phyloP scores from a whole-genome alignment of 2,797 vertebrate genomes.

The Myotis myotis region DNA sequence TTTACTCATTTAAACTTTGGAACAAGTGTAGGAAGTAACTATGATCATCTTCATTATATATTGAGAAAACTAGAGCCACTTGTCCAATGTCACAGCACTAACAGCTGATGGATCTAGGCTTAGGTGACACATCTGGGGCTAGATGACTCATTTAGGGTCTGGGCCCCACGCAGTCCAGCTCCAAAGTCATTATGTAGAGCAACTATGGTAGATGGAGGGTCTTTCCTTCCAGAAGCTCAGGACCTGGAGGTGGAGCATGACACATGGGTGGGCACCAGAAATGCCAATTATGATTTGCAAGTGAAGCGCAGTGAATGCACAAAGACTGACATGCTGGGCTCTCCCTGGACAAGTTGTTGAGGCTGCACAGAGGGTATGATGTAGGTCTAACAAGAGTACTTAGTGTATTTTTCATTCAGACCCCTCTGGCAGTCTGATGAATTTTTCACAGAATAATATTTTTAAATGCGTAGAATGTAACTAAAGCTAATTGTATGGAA shows the following conservation, averaged over 20 bases:
- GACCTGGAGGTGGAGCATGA: not conserved
- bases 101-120: not conserved
- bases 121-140: not conserved
- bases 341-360: not conserved
- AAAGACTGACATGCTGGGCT: not conserved
- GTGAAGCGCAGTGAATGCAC: not conserved
- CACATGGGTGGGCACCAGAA: not conserved
- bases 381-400: not conserved
- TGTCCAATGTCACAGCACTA: not conserved
- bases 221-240: not conserved
- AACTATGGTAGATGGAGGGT: not conserved
- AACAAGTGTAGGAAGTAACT: not conserved
- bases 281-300: not conserved
- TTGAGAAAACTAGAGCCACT: not conserved
- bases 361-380: not conserved
- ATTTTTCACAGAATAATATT: conserved; percentile 3
- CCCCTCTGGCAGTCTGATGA: not conserved
- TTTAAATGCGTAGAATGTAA: not conserved
- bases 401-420: not conserved
- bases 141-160: not conserved
- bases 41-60: not conserved
- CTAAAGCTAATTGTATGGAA: not conserved
- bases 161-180: not conserved
- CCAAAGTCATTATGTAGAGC: not conserved
- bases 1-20: not conserved